These are phyloP conservation scores for Dynastes maya DNA, from an alignment of 2,888 invertebrate species.

Conservation along the genomic window DNA sequence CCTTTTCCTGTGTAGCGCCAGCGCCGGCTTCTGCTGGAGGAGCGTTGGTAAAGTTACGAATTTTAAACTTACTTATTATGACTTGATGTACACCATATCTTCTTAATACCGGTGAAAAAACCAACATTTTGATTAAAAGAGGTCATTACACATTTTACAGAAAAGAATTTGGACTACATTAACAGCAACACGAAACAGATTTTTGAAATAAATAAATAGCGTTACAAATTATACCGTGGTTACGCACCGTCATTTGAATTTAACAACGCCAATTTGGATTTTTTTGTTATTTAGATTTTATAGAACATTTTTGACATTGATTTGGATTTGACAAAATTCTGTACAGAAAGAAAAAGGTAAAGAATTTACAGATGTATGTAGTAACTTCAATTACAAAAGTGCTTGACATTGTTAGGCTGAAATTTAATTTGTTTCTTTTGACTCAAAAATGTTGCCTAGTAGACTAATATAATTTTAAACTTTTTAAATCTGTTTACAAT, in stretches of 20 bases:
- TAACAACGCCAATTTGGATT: conserved; percentile 38
- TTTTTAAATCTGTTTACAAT: too few species aligned
- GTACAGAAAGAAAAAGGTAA: neutral
- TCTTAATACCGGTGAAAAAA: conserved; percentile 55
- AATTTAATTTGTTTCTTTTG: too few species aligned
- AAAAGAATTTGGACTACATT: conserved; percentile 59
- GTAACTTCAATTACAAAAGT: too few species aligned
- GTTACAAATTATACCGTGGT: conserved; percentile 50
- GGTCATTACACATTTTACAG: conserved; percentile 58
- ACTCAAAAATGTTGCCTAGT: neutral
- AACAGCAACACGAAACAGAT: conserved; percentile 54
- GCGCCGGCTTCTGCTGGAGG: conserved; percentile 39
- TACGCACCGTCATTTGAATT: conserved; percentile 55
- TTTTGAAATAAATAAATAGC: conserved; percentile 51
- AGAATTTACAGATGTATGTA: too few species aligned
- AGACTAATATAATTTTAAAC: too few species aligned
- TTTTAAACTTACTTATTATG: conserved; percentile 14
- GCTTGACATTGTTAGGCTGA: neutral
- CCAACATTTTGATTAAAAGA: conserved; percentile 57
- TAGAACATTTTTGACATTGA: neutral
- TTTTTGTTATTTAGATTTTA: neutral
- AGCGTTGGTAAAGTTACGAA: conserved; percentile 42
- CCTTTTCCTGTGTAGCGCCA: conserved; percentile 49
- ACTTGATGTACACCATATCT: conserved; percentile 37
- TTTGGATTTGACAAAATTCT: too few species aligned